Base-by-base conservation (phyloP, 2,797 vertebrate genomes). In the Anabacerthia variegaticeps region DNA sequence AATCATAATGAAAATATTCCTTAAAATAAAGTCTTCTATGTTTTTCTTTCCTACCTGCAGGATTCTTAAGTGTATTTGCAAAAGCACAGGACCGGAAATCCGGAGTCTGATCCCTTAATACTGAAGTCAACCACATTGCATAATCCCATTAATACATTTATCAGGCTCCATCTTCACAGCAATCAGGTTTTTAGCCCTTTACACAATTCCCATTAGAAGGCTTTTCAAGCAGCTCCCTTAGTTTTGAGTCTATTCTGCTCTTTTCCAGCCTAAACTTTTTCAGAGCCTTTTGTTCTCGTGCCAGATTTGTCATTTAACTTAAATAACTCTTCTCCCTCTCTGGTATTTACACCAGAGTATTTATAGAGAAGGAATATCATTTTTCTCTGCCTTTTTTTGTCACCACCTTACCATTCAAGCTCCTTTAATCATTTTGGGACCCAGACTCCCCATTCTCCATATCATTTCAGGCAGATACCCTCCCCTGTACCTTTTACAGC, bases 111-210 rank as follows among this genome's bases (percentile, higher is more conserved):
- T 94, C 95, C 74, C 51, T 73, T 92, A 82, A 87, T 85, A 10
- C 84, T 69, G 85, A 92, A 91, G 89, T 66, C 90, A 75, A 73
- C 62, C 69, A 36, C 83, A 16, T 55, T 69, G 85, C 7, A 1
- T 90, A 94, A 93, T 88, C 76, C 83, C 92, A 95, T 95, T 88
- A 95, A 90, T 81, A 66, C 66, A 71, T 86, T 95, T 95, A 94
- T 88, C 76, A 75, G 83, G 69, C 73, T 96, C 73, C 85, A 81
- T 92, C 94, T 84, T 81, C 62, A 28, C 72, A 92, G 92, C 41
- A 80, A 93, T 84, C 73, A 58, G 68, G 61, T 88, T 93, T 94
- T 92, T 71, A 96, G 88, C 58, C 92, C 72, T 78, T 86, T 84
- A 88, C 62, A 81, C 79, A 84, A 72, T 69, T 83, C 76, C 89